These are phyloP conservation scores for Apogon talboti DNA, from an alignment of 2,797 vertebrate species.

Conservation along the genomic window DNA sequence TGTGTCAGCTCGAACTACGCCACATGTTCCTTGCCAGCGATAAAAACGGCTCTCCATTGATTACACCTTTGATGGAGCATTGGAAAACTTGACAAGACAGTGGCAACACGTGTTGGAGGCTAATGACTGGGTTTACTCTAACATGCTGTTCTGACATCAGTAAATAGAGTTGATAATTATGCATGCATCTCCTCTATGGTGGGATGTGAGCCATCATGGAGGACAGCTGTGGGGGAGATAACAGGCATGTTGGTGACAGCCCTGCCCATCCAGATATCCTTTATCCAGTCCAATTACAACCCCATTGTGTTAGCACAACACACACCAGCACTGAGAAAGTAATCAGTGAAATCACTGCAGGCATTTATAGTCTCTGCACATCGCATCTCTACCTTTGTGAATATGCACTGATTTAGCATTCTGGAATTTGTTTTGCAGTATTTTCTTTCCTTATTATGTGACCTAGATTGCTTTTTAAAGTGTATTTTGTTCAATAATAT, in stretches of 20 bases:
- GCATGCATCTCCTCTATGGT: conserved; percentile 71
- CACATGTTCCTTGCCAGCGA: conserved; percentile 46
- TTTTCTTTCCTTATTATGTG: conserved; percentile 25
- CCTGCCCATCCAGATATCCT: conserved; percentile 78
- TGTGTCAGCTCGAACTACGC: conserved; percentile 51
- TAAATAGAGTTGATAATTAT: conserved; percentile 83
- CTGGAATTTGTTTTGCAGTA: conserved; percentile 30
- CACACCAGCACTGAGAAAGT: conserved; percentile 69
- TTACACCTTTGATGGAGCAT: conserved; percentile 73
- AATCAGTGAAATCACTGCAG: conserved; percentile 73
- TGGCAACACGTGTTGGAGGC: conserved; percentile 66
- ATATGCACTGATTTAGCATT: conserved; percentile 50
- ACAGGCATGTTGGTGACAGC: conserved; percentile 81
- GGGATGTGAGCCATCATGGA: conserved; percentile 79
- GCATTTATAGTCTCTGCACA: conserved; percentile 59
- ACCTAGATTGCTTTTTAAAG: conserved; percentile 13
- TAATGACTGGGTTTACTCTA: conserved; percentile 81
- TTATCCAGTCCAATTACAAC: conserved; percentile 83
- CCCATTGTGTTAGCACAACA: conserved; percentile 77
- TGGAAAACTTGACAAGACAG: conserved; percentile 74
- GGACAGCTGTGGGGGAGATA: conserved; percentile 83
- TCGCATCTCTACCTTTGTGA: conserved; percentile 48
- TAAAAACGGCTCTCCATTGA: conserved; percentile 73
- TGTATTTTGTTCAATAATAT: conserved; percentile 37
- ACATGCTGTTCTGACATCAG: conserved; percentile 76